Base-by-base conservation (phyloP, 2,113 vertebrate genomes). In the Sporophila hypoxantha region DNA sequence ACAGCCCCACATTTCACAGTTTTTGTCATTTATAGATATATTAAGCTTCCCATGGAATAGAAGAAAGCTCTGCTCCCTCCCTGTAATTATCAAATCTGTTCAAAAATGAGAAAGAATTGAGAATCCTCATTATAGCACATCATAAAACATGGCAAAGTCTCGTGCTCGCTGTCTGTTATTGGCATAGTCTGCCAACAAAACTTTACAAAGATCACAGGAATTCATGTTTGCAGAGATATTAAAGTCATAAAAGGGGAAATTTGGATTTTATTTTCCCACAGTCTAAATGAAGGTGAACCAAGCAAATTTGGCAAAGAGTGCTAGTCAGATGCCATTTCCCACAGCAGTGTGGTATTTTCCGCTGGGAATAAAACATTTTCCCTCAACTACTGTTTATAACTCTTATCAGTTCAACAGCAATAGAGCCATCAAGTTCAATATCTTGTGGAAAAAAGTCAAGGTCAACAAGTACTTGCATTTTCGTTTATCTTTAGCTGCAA, bases 351-450 rank as follows among this genome's bases (percentile, higher is more conserved):
- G 87, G 86, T 79, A 96, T 95, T 97, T 97, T 95, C 91, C 96
- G 97, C 97, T 98, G 98, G 97, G 98, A 99, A 98, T 97, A 97
- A 97, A 97, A 96, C 96, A 96, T 98, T 98, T 98, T 97, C 97
- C 97, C 98, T 98, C 97, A 96, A 96, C 95, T 95, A 94, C 96
- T 96, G 97, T 97, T 98, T 97, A 96, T 97, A 97, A 96, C 96
- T 95, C 97, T 98, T 97, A 98, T 98, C 97, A 97, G 97, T 91
- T 93, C 87, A 94, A 93, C 93, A 96, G 97, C 96, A 98, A 98
- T 98, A 98, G 97, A 97, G 96, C 91, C 96, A 98, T 98, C 95
- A 96, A 96, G 96, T 95, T 95, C 96, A 96, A 97, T 98, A 97
- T 94, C 96, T 97, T 92, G 95, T 95, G 91, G 94, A 97, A 97